Conservation (phyloP, 1,140 invertebrate genomes). For the Lordiphosa stackelbergi region DNA sequence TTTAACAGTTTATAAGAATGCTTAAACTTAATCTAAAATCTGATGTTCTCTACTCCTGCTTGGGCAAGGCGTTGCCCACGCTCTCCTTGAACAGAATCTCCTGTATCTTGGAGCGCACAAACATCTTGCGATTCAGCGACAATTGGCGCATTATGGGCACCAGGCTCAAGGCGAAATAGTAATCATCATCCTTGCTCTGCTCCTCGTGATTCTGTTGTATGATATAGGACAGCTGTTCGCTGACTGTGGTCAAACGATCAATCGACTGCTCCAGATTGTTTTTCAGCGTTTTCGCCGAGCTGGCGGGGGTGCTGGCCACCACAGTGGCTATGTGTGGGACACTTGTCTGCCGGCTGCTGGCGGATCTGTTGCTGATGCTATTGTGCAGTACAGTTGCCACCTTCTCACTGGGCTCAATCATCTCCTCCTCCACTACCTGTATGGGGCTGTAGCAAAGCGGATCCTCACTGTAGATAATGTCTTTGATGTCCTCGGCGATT, state of each 20-base stretch:
- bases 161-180: constrained; percentile 59
- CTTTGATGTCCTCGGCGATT: constrained; percentile 60
- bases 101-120: constrained; percentile 60
- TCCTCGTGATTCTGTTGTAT: constrained; percentile 61
- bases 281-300: constrained; percentile 54
- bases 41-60: constrained; percentile 22
- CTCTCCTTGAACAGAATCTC: constrained; percentile 59
- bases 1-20: background rate
- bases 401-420: constrained; percentile 38
- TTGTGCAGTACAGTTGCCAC: constrained; percentile 32
- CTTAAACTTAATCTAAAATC: constrained; percentile 7
- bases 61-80: constrained; percentile 28
- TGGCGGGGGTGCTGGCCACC: constrained; percentile 24
- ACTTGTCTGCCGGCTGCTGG: background rate
- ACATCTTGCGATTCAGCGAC: constrained; percentile 56
- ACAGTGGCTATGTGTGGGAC: constrained; percentile 11
- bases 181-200: constrained; percentile 54
- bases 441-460: constrained; percentile 65
- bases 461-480: constrained; percentile 64
- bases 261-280: constrained; percentile 64
- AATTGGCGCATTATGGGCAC: constrained; percentile 57
- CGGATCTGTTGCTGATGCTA: background rate
- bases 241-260: constrained; percentile 53
- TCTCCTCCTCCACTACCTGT: constrained; percentile 61
- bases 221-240: constrained; percentile 55